Conservation (phyloP, 2,888 invertebrate species). For the Drosophila rubida region DNA sequence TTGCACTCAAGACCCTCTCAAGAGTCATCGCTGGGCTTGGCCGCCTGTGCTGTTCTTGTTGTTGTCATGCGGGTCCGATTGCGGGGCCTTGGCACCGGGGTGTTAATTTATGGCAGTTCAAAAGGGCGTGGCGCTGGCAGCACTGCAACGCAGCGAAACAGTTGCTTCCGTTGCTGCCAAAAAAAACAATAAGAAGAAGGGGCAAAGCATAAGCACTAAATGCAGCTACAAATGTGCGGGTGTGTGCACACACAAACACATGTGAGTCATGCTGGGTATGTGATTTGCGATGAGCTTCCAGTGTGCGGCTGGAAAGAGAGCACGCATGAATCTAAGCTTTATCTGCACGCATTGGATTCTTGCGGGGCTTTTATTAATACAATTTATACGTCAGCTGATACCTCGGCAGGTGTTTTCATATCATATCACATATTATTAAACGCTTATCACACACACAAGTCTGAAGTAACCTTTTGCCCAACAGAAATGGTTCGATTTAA, state of each 20-base stretch:
- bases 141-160: constrained; percentile 13
- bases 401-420: constrained; percentile 40
- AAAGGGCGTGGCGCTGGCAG: constrained; percentile 67
- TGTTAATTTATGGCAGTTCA: constrained; percentile 70
- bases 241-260: constrained; percentile 8
- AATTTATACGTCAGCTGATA: constrained; percentile 18
- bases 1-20: constrained; percentile 25
- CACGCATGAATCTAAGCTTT: constrained; percentile 9
- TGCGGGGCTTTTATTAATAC: constrained; percentile 9
- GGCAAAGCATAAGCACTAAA: constrained; percentile 14
- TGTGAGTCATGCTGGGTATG: constrained; percentile 14
- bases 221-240: constrained; percentile 36
- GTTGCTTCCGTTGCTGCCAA: constrained; percentile 42
- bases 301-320: neutral
- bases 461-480: neutral
- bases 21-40: constrained; percentile 5
- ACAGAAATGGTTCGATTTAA: constrained; percentile 9
- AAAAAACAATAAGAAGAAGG: constrained; percentile 10
- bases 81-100: constrained; percentile 31
- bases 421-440: constrained; percentile 3
- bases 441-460: constrained; percentile 29
- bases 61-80: constrained; percentile 29
- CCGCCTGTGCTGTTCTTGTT: neutral
- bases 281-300: constrained; percentile 9
- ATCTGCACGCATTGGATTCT: constrained; percentile 3